These are phyloP conservation scores for Drosophila prostipennis DNA, from an alignment of 2,888 invertebrate genomes.

Conservation along the genomic window DNA sequence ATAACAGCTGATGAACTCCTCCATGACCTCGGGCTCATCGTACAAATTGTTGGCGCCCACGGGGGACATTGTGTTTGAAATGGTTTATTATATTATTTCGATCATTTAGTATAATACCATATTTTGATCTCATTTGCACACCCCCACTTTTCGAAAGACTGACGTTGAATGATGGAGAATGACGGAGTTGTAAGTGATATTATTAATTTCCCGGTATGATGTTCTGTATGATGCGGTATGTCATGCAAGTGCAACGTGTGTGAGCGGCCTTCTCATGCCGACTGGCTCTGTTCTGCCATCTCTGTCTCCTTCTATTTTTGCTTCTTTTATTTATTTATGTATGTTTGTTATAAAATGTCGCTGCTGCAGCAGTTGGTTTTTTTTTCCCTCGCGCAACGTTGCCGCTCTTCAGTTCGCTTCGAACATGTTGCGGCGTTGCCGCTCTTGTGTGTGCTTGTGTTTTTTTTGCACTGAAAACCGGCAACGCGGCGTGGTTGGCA, in stretches of 20 bases:
- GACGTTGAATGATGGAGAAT: conserved; percentile 49
- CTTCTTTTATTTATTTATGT: conserved; percentile 66
- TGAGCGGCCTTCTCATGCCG: background rate
- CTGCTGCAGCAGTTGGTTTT: conserved; percentile 11
- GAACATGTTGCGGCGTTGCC: conserved; percentile 49
- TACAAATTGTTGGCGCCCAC: conserved; percentile 1
- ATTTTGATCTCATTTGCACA: background rate
- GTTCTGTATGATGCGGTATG: conserved; percentile 11
- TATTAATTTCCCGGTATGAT: conserved; percentile 33
- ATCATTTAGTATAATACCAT: too few species aligned
- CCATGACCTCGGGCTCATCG: conserved; percentile 52
- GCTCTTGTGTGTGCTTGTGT: conserved; percentile 17
- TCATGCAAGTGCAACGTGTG: conserved; percentile 13
- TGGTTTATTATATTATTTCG: too few species aligned
- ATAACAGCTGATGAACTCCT: conserved; percentile 69
- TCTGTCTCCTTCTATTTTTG: background rate
- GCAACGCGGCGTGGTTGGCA: conserved; percentile 49
- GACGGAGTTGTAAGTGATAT: conserved; percentile 25
- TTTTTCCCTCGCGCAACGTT: background rate
- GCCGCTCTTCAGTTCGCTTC: conserved; percentile 32
- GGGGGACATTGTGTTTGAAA: background rate
- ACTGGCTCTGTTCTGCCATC: background rate
- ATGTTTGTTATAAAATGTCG: conserved; percentile 65
- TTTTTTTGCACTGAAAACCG: conserved; percentile 53
- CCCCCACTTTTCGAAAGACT: background rate